phyloP scores from a whole-genome alignment of 2,888 invertebrate species.

The Drosophila pegasa region DNA sequence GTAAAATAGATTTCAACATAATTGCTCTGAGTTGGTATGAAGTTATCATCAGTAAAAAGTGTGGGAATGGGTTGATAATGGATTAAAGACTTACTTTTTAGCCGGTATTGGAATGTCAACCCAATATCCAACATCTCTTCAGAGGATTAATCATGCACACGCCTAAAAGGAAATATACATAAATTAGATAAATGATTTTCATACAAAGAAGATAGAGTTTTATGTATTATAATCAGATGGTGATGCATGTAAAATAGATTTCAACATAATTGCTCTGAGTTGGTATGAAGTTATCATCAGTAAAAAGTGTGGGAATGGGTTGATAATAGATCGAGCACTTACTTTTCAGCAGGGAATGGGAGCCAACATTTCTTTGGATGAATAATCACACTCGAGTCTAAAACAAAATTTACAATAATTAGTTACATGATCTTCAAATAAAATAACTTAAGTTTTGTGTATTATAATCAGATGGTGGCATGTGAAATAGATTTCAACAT shows the following conservation, averaged over 20 bases:
- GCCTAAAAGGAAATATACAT: not conserved
- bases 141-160: not conserved
- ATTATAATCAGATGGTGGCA: slow-evolving; percentile 76
- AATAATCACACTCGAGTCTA: not conserved
- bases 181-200: not conserved
- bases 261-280: slow-evolving; percentile 60
- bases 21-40: slow-evolving; percentile 61
- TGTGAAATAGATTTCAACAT: slow-evolving; percentile 65
- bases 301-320: not conserved
- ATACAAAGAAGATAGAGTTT: not conserved
- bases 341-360: not conserved
- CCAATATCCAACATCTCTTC: not conserved
- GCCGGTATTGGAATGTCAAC: too few species aligned
- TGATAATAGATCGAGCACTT: not conserved
- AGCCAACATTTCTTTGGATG: not conserved
- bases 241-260: slow-evolving; percentile 70
- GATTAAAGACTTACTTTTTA: slow-evolving; percentile 7
- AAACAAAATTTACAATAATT: not conserved
- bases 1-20: slow-evolving; percentile 62
- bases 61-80: not conserved
- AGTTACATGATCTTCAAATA: not conserved
- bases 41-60: slow-evolving; percentile 54
- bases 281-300: slow-evolving; percentile 69
- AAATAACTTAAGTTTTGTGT: not conserved
- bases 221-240: slow-evolving; percentile 65